These are phyloP conservation scores for Nephila pilipes DNA, from an alignment of 1,140 invertebrate genomes.

Conservation along the genomic window DNA sequence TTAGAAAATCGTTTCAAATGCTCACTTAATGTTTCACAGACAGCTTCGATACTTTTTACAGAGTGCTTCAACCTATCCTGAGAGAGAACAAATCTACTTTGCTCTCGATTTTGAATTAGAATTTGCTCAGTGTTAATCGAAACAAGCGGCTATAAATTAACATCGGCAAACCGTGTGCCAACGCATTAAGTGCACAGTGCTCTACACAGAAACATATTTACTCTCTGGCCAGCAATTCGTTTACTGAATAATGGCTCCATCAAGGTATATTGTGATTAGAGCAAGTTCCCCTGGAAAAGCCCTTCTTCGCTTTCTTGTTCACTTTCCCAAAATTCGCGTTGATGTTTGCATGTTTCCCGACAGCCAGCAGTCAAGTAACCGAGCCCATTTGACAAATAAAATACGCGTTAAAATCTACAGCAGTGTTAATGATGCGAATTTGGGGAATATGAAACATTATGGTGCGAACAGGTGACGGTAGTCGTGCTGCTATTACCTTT, in stretches of 20 bases:
- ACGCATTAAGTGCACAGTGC: not conserved
- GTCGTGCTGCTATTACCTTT: constrained; percentile 61
- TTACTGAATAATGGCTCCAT: constrained; percentile 55
- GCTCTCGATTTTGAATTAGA: constrained; percentile 7
- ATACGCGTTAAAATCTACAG: constrained; percentile 68
- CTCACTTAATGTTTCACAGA: too few relatives aligned
- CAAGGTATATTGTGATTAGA: constrained; percentile 67
- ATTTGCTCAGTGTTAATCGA: constrained; percentile 5
- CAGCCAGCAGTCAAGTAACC: constrained; percentile 15
- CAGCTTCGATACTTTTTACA: not conserved
- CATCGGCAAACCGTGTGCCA: not conserved
- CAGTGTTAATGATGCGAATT: constrained; percentile 73
- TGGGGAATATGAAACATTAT: constrained; percentile 67
- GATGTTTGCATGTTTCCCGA: constrained; percentile 57
- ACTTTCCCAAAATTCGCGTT: constrained; percentile 30
- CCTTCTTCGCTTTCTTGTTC: constrained; percentile 41
- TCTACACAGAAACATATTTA: constrained; percentile 37
- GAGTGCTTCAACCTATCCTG: not conserved
- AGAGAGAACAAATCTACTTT: not conserved
- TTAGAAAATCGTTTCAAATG: too few relatives aligned
- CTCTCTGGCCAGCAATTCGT: constrained; percentile 42
- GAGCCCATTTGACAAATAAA: constrained; percentile 66
- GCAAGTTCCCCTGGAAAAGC: not conserved
- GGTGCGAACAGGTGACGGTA: constrained; percentile 66
- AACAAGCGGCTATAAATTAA: constrained; percentile 31